These are phyloP conservation scores for Drosophila carrolli DNA, from an alignment of 1,140 invertebrate species.

Conservation along the genomic window DNA sequence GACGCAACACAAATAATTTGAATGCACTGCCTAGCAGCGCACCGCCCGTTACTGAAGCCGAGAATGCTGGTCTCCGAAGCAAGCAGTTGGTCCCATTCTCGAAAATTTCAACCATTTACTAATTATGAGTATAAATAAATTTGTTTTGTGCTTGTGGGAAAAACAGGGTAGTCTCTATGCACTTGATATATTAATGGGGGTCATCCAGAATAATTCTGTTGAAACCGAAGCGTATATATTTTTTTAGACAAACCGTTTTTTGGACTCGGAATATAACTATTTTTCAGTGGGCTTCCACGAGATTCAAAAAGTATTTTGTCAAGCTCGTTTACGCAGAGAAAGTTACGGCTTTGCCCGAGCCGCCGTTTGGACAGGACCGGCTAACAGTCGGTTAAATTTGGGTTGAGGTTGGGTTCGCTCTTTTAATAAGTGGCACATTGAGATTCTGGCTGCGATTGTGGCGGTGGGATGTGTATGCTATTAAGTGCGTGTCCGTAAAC, in stretches of 20 bases:
- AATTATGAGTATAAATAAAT: not conserved
- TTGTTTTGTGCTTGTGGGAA: not conserved
- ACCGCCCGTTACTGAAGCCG: too few relatives aligned
- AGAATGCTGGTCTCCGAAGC: not conserved
- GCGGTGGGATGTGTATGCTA: slow-evolving; percentile 7
- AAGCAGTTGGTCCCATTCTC: too few relatives aligned
- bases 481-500: slow-evolving; percentile 44
- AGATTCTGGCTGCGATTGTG: slow-evolving; percentile 41
- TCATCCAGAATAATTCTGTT: too few relatives aligned
- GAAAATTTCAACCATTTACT: not conserved
- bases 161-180: too few relatives aligned
- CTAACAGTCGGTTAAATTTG: slow-evolving; percentile 11
- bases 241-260: too few relatives aligned
- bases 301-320: slow-evolving; percentile 32
- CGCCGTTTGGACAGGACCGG: not conserved
- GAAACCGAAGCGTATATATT: too few relatives aligned
- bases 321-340: slow-evolving; percentile 51
- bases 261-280: too few relatives aligned
- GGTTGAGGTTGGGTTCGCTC: slow-evolving; percentile 28
- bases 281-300: not conserved
- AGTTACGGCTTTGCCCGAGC: slow-evolving; percentile 40
- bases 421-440: slow-evolving; percentile 47
- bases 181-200: too few relatives aligned
- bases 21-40: slow-evolving; percentile 43
- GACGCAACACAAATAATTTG: slow-evolving; percentile 68